These are phyloP conservation scores for Heliornis fulica DNA, from an alignment of 2,113 vertebrate genomes.

Conservation along the genomic window DNA sequence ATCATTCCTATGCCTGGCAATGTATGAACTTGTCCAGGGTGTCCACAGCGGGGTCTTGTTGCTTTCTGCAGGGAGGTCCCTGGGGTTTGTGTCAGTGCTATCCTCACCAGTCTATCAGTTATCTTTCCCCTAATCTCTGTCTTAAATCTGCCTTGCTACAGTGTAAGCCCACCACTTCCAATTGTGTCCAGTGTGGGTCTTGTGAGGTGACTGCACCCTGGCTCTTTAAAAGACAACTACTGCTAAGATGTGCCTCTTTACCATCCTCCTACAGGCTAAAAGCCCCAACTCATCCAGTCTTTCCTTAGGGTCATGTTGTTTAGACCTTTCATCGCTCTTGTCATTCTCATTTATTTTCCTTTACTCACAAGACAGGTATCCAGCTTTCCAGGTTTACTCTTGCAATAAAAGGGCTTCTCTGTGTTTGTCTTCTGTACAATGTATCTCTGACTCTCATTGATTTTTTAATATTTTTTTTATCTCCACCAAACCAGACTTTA, in stretches of 20 bases:
- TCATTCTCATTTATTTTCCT: conserved; percentile 14
- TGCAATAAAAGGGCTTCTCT: conserved; percentile 2
- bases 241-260: neutral
- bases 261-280: neutral
- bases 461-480: conserved; percentile 26
- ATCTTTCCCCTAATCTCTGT: neutral
- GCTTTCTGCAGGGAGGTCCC: neutral
- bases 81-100: neutral
- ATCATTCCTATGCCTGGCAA: rapidly evolving
- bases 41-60: neutral
- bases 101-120: neutral
- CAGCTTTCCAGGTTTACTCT: neutral
- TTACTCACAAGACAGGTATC: neutral
- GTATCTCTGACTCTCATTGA: neutral
- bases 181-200: neutral
- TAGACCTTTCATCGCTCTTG: neutral
- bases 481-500: conserved; percentile 10
- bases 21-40: neutral
- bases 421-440: neutral
- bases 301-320: neutral
- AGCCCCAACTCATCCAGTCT: neutral
- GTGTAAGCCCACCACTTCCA: neutral
- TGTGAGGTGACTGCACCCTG: neutral
- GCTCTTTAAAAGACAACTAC: neutral
- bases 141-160: neutral